A percentile compares a stretch with the other conserved stretches of the same genome.
phyloP scores from a whole-genome alignment of 2,888 invertebrate species.

The Rhyacophila evoluta region DNA sequence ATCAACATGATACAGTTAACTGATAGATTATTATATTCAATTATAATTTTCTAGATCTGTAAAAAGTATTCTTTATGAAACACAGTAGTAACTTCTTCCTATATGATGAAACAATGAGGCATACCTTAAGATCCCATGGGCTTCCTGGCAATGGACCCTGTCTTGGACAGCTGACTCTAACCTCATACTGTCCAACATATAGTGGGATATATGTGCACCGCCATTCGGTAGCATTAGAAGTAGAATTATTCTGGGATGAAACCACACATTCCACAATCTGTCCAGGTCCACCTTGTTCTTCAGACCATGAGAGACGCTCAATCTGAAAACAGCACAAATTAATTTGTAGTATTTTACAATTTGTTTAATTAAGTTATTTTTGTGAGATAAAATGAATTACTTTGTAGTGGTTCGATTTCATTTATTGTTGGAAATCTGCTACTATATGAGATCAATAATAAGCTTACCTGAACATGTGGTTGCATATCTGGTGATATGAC shows the following conservation, averaged over 20 bases:
- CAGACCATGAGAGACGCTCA: conserved; percentile 63
- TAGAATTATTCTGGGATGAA: conserved; percentile 57
- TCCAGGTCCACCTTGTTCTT: conserved; percentile 63
- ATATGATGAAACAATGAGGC: too few relatives aligned
- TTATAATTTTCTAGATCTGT: too few relatives aligned
- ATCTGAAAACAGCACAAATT: conserved; percentile 59
- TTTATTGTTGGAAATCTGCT: too few relatives aligned
- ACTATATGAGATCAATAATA: too few relatives aligned
- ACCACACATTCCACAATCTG: conserved; percentile 73
- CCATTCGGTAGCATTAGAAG: conserved; percentile 82
- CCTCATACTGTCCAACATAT: conserved; percentile 92
- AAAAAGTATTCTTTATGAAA: too few relatives aligned
- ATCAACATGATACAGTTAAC: too few relatives aligned
- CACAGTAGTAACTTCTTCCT: too few relatives aligned
- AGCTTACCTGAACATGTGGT: conserved; percentile 75
- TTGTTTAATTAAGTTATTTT: background rate
- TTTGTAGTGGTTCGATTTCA: too few relatives aligned
- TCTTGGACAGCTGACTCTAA: conserved; percentile 78
- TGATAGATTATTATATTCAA: too few relatives aligned
- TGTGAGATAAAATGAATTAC: too few relatives aligned
- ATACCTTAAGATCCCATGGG: conserved; percentile 82
- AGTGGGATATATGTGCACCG: conserved; percentile 91
- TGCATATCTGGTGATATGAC: conserved; percentile 71
- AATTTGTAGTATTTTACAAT: too few relatives aligned
- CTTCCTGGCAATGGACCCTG: conserved; percentile 78